Evolutionary conservation across 2,888 invertebrate species (phyloP).

Genomic region (Amphipoea lucens): DNA sequence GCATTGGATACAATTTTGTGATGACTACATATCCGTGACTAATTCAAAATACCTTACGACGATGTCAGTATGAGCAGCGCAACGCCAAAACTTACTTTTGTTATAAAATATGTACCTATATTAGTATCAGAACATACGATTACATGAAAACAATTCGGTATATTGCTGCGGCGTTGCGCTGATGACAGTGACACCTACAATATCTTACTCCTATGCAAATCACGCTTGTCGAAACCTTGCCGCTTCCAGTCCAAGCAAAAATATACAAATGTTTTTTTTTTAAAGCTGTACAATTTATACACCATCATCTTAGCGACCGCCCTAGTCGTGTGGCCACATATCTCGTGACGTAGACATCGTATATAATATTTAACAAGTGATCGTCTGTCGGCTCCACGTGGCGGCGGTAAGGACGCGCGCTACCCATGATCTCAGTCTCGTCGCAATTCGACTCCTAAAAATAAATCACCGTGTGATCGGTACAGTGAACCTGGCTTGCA

Average conservation of each 20-base stretch:
- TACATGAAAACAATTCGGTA: constrained; percentile 58
- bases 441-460: constrained; percentile 75
- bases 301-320: constrained; percentile 77
- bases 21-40: constrained; percentile 87
- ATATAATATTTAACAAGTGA: constrained; percentile 59
- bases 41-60: constrained; percentile 82
- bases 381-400: constrained; percentile 49
- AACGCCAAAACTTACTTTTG: constrained; percentile 50
- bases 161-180: constrained; percentile 60
- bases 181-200: constrained; percentile 72
- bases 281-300: constrained; percentile 89
- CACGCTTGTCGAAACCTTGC: constrained; percentile 80
- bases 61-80: constrained; percentile 72
- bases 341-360: constrained; percentile 50
- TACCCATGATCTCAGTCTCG: constrained; percentile 80
- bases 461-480: constrained; percentile 66
- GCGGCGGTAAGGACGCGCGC: constrained; percentile 66
- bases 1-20: constrained; percentile 86
- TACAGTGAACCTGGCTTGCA: constrained; percentile 44
- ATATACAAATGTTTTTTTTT: constrained; percentile 86
- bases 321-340: constrained; percentile 67
- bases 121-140: constrained; percentile 56
- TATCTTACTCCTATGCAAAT: constrained; percentile 80
- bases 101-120: constrained; percentile 60
- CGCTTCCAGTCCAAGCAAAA: constrained; percentile 85